phyloP scores from a whole-genome alignment of 2,113 vertebrate genomes.

The Potamarius usumacintae region DNA sequence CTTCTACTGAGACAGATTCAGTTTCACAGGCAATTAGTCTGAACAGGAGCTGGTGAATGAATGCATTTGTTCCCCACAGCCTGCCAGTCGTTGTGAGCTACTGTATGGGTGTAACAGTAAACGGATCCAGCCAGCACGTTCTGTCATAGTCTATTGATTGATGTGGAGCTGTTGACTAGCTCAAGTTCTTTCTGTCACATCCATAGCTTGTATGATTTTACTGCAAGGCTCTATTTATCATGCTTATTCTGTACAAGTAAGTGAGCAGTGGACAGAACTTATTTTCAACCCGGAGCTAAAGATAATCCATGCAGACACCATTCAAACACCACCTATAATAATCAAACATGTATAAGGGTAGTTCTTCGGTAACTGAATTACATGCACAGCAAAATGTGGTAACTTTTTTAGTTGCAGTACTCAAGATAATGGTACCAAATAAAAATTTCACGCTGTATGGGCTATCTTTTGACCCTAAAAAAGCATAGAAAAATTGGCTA shows the following conservation, averaged over 20 bases:
- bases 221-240: conserved; percentile 20
- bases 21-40: conserved; percentile 60
- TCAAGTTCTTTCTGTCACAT: conserved; percentile 36
- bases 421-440: too few relatives aligned
- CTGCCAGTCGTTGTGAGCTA: conserved; percentile 35
- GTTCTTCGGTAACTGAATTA: too few relatives aligned
- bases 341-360: not conserved
- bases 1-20: conserved; percentile 50
- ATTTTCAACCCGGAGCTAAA: not conserved
- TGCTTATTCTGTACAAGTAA: not conserved
- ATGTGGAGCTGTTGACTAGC: conserved; percentile 45
- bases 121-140: conserved; percentile 49
- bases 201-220: conserved; percentile 28
- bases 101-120: conserved; percentile 47
- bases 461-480: too few relatives aligned
- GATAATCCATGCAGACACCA: not conserved
- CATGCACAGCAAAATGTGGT: too few relatives aligned
- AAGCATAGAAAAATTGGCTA: too few relatives aligned
- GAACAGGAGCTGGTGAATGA: conserved; percentile 57
- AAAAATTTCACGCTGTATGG: too few relatives aligned
- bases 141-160: conserved; percentile 49
- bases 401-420: too few relatives aligned
- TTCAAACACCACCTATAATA: not conserved
- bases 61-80: conserved; percentile 51
- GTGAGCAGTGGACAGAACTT: not conserved